Evolutionary conservation across 2,888 invertebrate species (phyloP).

Genomic region (Electrophaes corylata): DNA sequence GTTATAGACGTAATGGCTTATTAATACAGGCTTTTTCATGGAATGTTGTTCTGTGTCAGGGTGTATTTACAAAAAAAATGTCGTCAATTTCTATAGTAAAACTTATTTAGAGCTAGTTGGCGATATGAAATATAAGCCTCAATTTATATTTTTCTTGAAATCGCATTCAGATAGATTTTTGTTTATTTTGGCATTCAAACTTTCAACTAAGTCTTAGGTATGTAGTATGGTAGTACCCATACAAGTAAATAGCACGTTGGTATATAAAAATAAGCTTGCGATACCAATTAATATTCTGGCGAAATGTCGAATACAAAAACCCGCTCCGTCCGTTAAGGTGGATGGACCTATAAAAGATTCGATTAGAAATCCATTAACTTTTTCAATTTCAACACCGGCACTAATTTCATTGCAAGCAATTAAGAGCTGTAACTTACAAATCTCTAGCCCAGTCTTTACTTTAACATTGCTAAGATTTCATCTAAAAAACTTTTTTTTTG

Average conservation of each 20-base stretch:
- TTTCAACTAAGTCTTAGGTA: not conserved
- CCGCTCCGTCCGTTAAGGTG: not conserved
- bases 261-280: not conserved
- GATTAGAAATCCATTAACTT: conserved; percentile 60
- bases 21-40: too few species aligned
- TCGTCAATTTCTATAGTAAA: too few species aligned
- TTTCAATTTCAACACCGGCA: conserved; percentile 54
- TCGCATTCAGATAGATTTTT: too few species aligned
- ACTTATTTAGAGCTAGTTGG: too few species aligned
- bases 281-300: not conserved
- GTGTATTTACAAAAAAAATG: too few species aligned
- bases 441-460: conserved; percentile 39
- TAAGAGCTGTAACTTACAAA: conserved; percentile 54
- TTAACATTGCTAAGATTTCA: not conserved
- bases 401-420: conserved; percentile 53
- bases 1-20: too few species aligned
- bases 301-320: not conserved
- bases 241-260: too few species aligned
- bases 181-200: too few species aligned
- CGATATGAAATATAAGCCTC: too few species aligned
- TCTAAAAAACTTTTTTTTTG: not conserved
- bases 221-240: too few species aligned
- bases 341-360: conserved; percentile 34
- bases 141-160: too few species aligned
- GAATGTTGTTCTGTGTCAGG: too few species aligned